phyloP scores from a whole-genome alignment of 2,888 invertebrate species.

The Andrena flavipes region DNA sequence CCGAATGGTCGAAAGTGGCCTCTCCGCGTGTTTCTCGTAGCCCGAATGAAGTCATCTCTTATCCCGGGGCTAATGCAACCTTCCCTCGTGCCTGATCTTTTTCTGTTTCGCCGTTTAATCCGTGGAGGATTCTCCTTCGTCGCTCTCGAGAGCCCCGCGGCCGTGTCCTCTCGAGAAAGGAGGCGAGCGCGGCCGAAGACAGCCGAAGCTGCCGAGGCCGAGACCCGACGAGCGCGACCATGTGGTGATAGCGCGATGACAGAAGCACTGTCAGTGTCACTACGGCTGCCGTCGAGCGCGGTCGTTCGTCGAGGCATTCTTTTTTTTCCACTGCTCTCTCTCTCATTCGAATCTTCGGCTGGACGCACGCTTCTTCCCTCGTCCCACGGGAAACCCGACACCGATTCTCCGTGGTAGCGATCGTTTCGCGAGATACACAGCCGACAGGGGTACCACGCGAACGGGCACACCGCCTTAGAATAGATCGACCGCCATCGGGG shows the following conservation, averaged over 20 bases:
- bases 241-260: conserved; percentile 81
- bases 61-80: conserved; percentile 52
- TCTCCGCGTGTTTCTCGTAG: conserved; percentile 37
- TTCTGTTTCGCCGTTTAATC: conserved; percentile 29
- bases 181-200: conserved; percentile 63
- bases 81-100: conserved; percentile 27
- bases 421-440: neutral
- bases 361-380: conserved; percentile 41
- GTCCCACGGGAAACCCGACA: conserved; percentile 24
- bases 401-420: conserved; percentile 24
- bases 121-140: conserved; percentile 50
- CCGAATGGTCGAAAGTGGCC: conserved; percentile 25
- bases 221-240: conserved; percentile 68
- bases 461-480: conserved; percentile 30
- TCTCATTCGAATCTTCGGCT: conserved; percentile 19
- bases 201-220: conserved; percentile 62
- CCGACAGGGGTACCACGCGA: conserved; percentile 5
- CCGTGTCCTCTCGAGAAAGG: conserved; percentile 63
- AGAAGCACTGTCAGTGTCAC: conserved; percentile 84
- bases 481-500: conserved; percentile 2
- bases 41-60: conserved; percentile 70
- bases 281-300: conserved; percentile 72
- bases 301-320: conserved; percentile 24
- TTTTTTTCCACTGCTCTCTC: neutral
- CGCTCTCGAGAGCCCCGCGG: neutral